Percentiles rank a stretch among this genome's conserved stretches.
Conservation (phyloP, 2,888 invertebrate genomes). For the Mayetiola destructor region DNA sequence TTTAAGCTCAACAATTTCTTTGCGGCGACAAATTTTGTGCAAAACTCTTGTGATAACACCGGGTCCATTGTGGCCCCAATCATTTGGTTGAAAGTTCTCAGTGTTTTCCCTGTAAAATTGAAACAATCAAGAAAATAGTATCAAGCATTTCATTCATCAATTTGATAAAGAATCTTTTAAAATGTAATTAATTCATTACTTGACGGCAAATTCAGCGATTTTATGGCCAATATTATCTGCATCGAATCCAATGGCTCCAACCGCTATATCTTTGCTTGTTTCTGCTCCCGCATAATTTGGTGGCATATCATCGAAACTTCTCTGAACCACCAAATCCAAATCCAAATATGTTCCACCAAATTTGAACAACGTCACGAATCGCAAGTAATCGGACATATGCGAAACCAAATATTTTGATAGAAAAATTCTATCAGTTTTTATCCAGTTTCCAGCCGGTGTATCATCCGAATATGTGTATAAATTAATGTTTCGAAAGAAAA, state of each 20-base stretch:
- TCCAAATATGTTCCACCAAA: slow-evolving; percentile 67
- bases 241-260: slow-evolving; percentile 51
- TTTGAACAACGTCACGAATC: slow-evolving; percentile 54
- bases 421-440: slow-evolving; percentile 36
- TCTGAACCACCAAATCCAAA: slow-evolving; percentile 54
- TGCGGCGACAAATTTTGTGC: slow-evolving; percentile 40
- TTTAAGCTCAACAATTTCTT: slow-evolving; percentile 38
- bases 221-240: slow-evolving; percentile 40
- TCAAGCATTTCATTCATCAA: no score
- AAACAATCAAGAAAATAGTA: background rate
- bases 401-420: slow-evolving; percentile 41
- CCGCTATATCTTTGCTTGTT: slow-evolving; percentile 43
- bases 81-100: slow-evolving; percentile 40
- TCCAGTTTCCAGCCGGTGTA: slow-evolving; percentile 44
- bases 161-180: no score
- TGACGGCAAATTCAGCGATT: slow-evolving; percentile 42
- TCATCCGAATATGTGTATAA: slow-evolving; percentile 38
- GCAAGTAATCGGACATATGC: slow-evolving; percentile 49
- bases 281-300: slow-evolving; percentile 51
- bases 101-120: slow-evolving; percentile 34
- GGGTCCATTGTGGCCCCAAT: slow-evolving; percentile 41
- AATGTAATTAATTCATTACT: slow-evolving; percentile 18
- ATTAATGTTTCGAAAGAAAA: slow-evolving; percentile 39
- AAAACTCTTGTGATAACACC: slow-evolving; percentile 50
- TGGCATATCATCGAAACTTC: slow-evolving; percentile 38